Percentiles rank a stretch among this genome's conserved stretches.
Conservation (phyloP, 2,113 vertebrate genomes). For the Engraulis encrasicolus region DNA sequence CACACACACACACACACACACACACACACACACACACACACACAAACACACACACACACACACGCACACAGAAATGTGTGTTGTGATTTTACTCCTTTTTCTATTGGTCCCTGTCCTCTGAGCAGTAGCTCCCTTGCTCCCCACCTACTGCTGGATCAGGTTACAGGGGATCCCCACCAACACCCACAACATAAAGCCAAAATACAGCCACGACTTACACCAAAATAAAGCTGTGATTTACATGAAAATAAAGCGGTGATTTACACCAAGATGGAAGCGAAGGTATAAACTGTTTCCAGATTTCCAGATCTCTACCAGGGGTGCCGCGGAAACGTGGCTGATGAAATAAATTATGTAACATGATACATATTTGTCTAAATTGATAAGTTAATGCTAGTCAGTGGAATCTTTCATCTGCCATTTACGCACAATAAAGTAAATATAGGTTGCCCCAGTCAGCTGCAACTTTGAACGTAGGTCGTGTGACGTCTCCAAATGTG, state of each 20-base stretch:
- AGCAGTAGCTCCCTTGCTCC: neutral
- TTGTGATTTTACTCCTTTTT: neutral
- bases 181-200: neutral
- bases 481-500: no score
- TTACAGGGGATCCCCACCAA: neutral
- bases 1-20: constrained; percentile 24
- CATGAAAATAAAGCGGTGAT: neutral
- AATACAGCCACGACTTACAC: neutral
- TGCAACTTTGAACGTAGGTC: no score
- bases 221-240: neutral
- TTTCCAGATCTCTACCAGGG: neutral
- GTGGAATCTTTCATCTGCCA: no score
- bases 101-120: neutral
- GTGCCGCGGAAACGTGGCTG: no score
- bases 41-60: constrained; percentile 28
- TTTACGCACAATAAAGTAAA: no score
- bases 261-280: no score
- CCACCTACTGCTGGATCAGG: neutral
- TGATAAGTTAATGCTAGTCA: no score
- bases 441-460: no score
- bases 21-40: constrained; percentile 29
- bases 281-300: no score
- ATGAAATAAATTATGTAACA: no score
- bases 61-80: constrained; percentile 1
- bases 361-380: no score